Percentiles rank a stretch among this genome's conserved stretches.
phyloP scores from a whole-genome alignment of 2,888 invertebrate species.

The Lochmaea capreae region DNA sequence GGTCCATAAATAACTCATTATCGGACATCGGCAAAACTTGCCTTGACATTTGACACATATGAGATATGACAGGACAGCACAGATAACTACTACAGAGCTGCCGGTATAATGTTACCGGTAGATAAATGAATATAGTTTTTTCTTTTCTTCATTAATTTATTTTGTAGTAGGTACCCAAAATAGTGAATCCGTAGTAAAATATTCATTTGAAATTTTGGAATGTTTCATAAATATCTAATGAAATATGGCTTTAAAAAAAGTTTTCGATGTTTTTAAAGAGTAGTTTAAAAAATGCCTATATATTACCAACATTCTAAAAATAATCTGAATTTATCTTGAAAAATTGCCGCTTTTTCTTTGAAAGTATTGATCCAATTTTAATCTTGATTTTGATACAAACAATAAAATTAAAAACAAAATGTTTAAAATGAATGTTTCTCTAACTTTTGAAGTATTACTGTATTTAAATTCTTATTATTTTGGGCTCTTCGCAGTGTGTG shows the following conservation, averaged over 20 bases:
- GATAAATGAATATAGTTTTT: neutral
- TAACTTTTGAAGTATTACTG: slow-evolving; percentile 85
- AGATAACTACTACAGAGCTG: neutral
- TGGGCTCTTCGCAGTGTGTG: slow-evolving; percentile 86
- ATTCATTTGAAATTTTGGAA: too few species aligned
- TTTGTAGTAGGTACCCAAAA: too few species aligned
- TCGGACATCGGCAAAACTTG: slow-evolving; percentile 4
- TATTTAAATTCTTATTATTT: slow-evolving; percentile 89
- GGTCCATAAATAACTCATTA: too few species aligned
- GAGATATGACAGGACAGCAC: neutral
- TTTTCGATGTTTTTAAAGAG: too few species aligned
- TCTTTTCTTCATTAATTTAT: too few species aligned
- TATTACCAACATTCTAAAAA: neutral
- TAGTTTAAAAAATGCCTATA: neutral
- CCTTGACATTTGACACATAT: neutral
- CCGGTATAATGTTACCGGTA: neutral
- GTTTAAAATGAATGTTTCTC: slow-evolving; percentile 74
- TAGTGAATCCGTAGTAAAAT: too few species aligned
- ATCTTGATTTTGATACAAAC: slow-evolving; percentile 36
- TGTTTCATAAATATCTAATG: too few species aligned
- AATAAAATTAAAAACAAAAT: slow-evolving; percentile 25
- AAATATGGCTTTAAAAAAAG: too few species aligned
- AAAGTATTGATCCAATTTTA: slow-evolving; percentile 9
- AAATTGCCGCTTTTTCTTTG: neutral
- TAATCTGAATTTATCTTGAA: neutral